Evolutionary conservation across 2,797 vertebrate genomes (phyloP).

Genomic region (Onychomys torridus): DNA sequence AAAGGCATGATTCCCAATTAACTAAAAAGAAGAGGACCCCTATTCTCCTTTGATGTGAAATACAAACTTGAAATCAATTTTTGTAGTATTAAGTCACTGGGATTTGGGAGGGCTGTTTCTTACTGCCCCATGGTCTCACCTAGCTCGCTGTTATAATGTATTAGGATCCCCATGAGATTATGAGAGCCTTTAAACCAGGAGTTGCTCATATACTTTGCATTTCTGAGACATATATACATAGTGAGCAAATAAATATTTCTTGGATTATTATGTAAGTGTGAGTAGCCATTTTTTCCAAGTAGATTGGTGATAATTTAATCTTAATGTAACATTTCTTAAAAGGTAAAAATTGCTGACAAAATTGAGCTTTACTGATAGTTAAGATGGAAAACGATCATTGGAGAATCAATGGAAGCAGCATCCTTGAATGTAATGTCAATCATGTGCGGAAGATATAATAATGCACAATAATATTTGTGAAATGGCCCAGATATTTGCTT

Average conservation of each 20-base stretch:
- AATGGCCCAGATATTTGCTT: conserved; percentile 62
- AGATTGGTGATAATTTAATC: neutral
- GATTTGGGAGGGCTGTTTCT: neutral
- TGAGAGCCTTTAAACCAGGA: conserved; percentile 9
- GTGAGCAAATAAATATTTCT: neutral
- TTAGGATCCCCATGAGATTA: neutral
- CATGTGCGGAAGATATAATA: neutral
- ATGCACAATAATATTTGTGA: conserved; percentile 19
- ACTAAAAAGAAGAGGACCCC: neutral
- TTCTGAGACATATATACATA: neutral
- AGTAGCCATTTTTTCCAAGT: conserved; percentile 15
- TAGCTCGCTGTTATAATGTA: neutral
- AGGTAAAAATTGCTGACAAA: conserved; percentile 35
- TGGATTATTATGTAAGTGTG: neutral
- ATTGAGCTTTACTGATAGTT: neutral
- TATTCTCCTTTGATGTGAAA: neutral
- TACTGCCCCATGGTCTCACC: neutral
- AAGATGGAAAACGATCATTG: conserved; percentile 36
- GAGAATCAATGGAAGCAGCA: conserved; percentile 24
- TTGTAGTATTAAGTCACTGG: neutral
- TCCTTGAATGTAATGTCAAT: neutral
- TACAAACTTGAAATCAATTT: neutral
- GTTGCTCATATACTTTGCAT: neutral
- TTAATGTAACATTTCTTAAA: conserved; percentile 1
- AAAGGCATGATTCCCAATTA: neutral